A percentile compares a stretch with the other conserved stretches of the same genome.
Evolutionary conservation across 2,888 invertebrate genomes (phyloP).

Genomic region (Macrophya annulata): DNA sequence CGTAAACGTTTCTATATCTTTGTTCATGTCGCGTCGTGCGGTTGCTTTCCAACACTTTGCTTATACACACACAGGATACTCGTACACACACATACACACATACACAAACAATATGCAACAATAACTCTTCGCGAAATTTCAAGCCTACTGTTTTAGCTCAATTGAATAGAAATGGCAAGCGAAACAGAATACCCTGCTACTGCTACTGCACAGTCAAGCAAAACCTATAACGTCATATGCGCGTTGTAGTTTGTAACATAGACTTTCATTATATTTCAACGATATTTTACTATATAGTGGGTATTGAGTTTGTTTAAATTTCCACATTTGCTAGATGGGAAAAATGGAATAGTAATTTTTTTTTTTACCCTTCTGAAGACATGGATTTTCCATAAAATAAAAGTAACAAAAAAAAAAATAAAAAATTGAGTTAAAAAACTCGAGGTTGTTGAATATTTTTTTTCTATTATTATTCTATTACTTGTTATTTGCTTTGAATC

Average conservation of each 20-base stretch:
- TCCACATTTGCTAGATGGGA: neutral
- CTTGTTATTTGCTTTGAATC: neutral
- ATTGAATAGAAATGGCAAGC: slow-evolving; percentile 35
- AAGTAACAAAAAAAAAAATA: neutral
- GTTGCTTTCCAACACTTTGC: slow-evolving; percentile 39
- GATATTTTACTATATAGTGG: neutral
- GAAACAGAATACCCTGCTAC: slow-evolving; percentile 38
- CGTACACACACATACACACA: slow-evolving; percentile 2
- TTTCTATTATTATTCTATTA: neutral
- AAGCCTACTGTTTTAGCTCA: slow-evolving; percentile 35
- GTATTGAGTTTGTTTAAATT: neutral
- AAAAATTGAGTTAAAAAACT: neutral
- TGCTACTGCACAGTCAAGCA: neutral
- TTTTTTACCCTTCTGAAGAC: neutral
- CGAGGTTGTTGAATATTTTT: neutral
- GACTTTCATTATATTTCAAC: slow-evolving; percentile 21
- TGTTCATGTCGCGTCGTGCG: neutral
- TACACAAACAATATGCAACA: slow-evolving; percentile 29
- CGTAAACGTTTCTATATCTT: slow-evolving; percentile 28
- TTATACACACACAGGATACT: slow-evolving; percentile 11
- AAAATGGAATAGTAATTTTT: neutral
- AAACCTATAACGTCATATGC: slow-evolving; percentile 19
- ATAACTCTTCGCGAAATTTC: slow-evolving; percentile 43
- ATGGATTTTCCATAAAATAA: neutral
- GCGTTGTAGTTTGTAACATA: neutral